Conservation (phyloP, 37 sponge, comb jelly and placozoan genomes). For the Tethya wilhelma region DNA sequence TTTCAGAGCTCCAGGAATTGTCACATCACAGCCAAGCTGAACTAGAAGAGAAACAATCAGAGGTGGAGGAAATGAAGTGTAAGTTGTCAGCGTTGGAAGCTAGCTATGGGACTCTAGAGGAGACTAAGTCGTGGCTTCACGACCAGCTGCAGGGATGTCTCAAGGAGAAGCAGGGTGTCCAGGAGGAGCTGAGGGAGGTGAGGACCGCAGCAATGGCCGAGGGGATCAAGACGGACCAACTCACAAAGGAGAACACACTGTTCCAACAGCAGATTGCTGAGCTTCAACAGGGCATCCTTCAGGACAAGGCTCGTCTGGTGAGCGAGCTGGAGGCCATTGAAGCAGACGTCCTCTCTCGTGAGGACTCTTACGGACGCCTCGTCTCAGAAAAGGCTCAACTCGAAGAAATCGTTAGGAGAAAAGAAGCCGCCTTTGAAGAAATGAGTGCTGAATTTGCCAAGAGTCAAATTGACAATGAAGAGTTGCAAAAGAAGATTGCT, state of each 20-base stretch:
- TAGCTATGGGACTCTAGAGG: constrained; percentile 44
- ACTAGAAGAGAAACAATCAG: constrained; percentile 35
- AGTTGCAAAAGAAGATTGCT: constrained; percentile 19
- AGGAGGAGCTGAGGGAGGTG: constrained; percentile 58
- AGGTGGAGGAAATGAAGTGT: not conserved
- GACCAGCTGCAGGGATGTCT: constrained; percentile 63
- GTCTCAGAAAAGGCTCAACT: constrained; percentile 46
- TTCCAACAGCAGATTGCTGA: constrained; percentile 61
- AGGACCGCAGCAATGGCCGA: constrained; percentile 57
- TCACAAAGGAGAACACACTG: constrained; percentile 53
- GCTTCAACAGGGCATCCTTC: constrained; percentile 59
- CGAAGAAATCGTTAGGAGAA: constrained; percentile 32
- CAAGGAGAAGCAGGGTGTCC: constrained; percentile 38
- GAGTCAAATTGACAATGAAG: constrained; percentile 5
- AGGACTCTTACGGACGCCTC: constrained; percentile 42
- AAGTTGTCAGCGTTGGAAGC: constrained; percentile 36
- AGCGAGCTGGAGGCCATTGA: constrained; percentile 75
- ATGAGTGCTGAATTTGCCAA: constrained; percentile 37
- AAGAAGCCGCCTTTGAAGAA: constrained; percentile 25
- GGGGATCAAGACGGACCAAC: constrained; percentile 58
- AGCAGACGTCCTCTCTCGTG: constrained; percentile 66
- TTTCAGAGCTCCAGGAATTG: constrained; percentile 24
- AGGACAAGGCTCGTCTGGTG: constrained; percentile 76
- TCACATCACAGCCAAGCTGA: not conserved
- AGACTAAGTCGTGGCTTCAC: constrained; percentile 67